Evolutionary conservation across 2,888 invertebrate genomes (phyloP).

Genomic region (Pherbina coryleti): DNA sequence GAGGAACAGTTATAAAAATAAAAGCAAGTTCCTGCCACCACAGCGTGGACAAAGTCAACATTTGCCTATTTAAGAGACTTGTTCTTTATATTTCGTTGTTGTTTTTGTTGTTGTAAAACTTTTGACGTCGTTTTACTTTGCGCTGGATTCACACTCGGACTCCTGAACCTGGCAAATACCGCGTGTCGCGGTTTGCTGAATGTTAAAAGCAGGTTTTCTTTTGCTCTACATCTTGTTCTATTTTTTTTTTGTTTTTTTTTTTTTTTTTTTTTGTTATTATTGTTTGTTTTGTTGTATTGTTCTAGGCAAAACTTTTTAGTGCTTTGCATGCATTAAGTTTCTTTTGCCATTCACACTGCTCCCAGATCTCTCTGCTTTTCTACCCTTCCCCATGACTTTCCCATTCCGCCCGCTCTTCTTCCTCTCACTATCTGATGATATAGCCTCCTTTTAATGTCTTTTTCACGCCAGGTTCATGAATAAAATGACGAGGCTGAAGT

Average conservation of each 20-base stretch:
- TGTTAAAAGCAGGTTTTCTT: no score
- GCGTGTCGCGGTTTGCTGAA: no score
- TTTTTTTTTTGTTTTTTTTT: no score
- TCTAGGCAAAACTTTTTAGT: no score
- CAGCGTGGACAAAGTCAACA: background rate
- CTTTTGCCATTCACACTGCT: background rate
- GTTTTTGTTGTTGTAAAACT: conserved; percentile 13
- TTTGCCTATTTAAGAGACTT: conserved; percentile 22
- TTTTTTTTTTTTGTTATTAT: no score
- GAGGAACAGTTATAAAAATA: background rate
- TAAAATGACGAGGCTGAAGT: conserved; percentile 2
- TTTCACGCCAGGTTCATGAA: conserved; percentile 21
- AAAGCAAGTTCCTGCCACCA: conserved; percentile 28
- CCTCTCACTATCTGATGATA: background rate
- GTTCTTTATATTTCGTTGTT: background rate
- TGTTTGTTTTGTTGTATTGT: no score
- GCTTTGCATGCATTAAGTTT: no score
- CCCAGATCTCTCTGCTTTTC: background rate
- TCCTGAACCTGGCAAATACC: no score
- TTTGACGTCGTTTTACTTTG: no score
- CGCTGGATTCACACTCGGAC: no score
- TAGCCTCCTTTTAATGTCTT: background rate
- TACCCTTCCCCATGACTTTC: background rate
- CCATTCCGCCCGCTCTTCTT: background rate
- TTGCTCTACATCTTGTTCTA: no score